Percentiles rank a stretch among this genome's conserved stretches.
Evolutionary conservation across 37 sponge, comb jelly and placozoan species (phyloP).

Genomic region (Amphimedon queenslandica): DNA sequence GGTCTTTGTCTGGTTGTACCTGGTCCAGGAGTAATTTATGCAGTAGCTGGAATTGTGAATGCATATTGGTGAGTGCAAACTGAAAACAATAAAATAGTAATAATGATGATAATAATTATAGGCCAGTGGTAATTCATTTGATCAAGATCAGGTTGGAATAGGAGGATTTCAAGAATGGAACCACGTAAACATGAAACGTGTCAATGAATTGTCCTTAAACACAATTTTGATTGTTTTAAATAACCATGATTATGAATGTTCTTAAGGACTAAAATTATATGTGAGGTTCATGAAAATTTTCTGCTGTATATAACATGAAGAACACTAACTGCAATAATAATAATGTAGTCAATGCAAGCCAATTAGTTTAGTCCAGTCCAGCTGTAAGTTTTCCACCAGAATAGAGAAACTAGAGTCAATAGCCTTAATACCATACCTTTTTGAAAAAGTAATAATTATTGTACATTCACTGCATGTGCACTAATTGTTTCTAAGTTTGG

Average conservation of each 20-base stretch:
- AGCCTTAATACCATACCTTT: conserved; percentile 79
- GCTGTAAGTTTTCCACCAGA: conserved; percentile 72
- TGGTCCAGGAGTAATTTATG: conserved; percentile 91
- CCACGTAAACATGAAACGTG: conserved; percentile 77
- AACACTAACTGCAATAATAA: neutral
- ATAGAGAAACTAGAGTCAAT: conserved; percentile 64
- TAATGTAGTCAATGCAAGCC: neutral
- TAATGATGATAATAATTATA: too few relatives aligned
- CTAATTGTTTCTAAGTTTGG: too few relatives aligned
- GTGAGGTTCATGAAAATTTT: too few relatives aligned
- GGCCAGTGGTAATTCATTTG: conserved; percentile 82
- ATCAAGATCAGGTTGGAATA: conserved; percentile 77
- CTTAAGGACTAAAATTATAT: too few relatives aligned
- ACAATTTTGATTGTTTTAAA: too few relatives aligned
- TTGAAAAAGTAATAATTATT: conserved; percentile 70
- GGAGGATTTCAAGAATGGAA: conserved; percentile 92
- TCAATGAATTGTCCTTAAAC: too few relatives aligned
- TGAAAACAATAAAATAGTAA: neutral
- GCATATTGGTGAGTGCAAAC: conserved; percentile 75
- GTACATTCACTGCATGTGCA: neutral
- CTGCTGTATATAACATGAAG: too few relatives aligned
- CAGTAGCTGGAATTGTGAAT: conserved; percentile 92
- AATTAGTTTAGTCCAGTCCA: conserved; percentile 31
- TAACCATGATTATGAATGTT: too few relatives aligned
- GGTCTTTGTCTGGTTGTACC: conserved; percentile 86